phyloP scores from a whole-genome alignment of 53 echinoderm and acorn worm genomes.

The Holothuria leucospilota region DNA sequence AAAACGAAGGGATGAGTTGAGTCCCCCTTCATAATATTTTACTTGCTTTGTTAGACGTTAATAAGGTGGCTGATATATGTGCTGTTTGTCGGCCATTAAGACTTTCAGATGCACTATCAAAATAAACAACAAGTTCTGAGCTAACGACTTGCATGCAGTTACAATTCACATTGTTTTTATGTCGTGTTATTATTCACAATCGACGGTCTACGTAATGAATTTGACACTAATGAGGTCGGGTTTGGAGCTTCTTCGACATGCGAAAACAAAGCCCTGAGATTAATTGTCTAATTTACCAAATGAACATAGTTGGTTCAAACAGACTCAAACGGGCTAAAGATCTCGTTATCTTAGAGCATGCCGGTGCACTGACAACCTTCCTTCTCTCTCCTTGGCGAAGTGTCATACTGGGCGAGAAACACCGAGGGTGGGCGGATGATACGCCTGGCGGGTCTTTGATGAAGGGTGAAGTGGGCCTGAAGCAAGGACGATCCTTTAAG shows the following conservation, averaged over 20 bases:
- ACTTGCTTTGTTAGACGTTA: conserved; percentile 26
- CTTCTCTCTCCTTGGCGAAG: background rate
- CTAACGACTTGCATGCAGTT: conserved; percentile 24
- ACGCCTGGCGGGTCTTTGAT: conserved; percentile 32
- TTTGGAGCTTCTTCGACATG: conserved; percentile 23
- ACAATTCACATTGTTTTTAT: conserved; percentile 39
- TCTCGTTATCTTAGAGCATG: conserved; percentile 6
- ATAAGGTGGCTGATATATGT: conserved; percentile 43
- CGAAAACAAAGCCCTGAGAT: conserved; percentile 38
- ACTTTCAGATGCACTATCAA: conserved; percentile 41
- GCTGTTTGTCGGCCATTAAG: conserved; percentile 31
- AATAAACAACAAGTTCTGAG: conserved; percentile 26
- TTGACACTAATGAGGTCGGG: conserved; percentile 45
- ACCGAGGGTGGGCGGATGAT: conserved; percentile 22
- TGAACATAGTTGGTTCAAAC: conserved; percentile 31
- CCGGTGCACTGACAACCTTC: conserved; percentile 7
- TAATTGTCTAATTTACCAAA: conserved; percentile 46
- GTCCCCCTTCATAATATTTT: conserved; percentile 22
- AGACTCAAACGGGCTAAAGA: conserved; percentile 1
- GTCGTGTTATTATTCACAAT: conserved; percentile 42
- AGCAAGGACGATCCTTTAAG: conserved; percentile 17
- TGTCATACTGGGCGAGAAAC: too few relatives aligned
- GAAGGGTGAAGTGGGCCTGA: background rate
- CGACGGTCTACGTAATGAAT: conserved; percentile 39
- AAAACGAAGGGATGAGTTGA: conserved; percentile 1